Percentiles rank a stretch among this genome's conserved stretches.
Conservation (phyloP, 1,140 invertebrate species). For the Oedothorax gibbosus region DNA sequence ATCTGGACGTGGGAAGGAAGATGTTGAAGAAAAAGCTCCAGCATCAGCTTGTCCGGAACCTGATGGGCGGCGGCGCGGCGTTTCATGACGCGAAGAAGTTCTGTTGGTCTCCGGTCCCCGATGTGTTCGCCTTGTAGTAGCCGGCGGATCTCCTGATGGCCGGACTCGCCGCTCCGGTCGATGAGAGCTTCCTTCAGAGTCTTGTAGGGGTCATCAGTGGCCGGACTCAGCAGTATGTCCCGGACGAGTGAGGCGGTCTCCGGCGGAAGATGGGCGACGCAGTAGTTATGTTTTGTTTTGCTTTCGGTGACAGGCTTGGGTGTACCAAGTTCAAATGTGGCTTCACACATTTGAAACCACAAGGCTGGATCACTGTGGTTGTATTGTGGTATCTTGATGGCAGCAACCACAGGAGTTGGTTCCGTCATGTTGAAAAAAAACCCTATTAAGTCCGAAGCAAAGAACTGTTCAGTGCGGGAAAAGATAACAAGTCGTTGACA, state of each 20-base stretch:
- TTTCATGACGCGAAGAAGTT: not conserved
- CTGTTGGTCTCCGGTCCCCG: not conserved
- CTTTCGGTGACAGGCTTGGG: not conserved
- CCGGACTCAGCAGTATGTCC: not conserved
- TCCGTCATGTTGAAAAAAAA: not conserved
- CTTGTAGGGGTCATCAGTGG: not conserved
- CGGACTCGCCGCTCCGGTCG: not conserved
- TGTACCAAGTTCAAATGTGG: not conserved
- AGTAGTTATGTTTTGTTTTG: not conserved
- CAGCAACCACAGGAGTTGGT: not conserved
- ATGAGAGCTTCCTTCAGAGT: not conserved
- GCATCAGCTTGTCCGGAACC: not conserved
- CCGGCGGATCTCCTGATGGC: not conserved
- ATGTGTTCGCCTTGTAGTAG: not conserved
- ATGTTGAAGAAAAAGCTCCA: constrained; percentile 1
- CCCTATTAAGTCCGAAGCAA: not conserved
- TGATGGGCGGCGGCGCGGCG: not conserved
- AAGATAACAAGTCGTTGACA: too few relatives aligned
- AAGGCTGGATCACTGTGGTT: not conserved
- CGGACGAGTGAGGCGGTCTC: not conserved
- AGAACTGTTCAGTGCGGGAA: not conserved
- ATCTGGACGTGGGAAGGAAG: not conserved
- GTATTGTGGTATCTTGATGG: not conserved
- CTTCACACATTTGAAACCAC: not conserved
- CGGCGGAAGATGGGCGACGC: not conserved